Conservation (phyloP, 2,797 vertebrate species). For the Chiloscyllium punctatum region DNA sequence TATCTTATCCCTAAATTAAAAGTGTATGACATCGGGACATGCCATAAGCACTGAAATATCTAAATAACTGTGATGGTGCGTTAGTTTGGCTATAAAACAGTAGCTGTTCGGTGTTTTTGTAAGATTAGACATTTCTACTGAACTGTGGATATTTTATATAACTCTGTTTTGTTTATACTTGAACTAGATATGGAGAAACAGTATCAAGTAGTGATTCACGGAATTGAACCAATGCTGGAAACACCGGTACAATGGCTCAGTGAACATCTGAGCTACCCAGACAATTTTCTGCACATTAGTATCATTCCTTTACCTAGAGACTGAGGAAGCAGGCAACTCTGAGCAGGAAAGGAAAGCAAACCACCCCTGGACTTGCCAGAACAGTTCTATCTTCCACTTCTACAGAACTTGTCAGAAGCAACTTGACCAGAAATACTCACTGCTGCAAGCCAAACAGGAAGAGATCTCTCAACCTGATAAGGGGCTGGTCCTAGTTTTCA, state of each 20-base stretch:
- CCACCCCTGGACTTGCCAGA: slow-evolving; percentile 46
- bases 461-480: slow-evolving; percentile 56
- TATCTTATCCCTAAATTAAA: background rate
- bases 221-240: slow-evolving; percentile 92
- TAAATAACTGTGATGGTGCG: background rate
- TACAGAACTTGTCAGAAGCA: slow-evolving; percentile 48
- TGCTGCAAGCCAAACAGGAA: slow-evolving; percentile 59
- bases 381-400: slow-evolving; percentile 51
- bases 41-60: background rate
- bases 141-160: background rate
- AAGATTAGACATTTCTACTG: background rate
- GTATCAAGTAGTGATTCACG: slow-evolving; percentile 89
- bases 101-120: background rate
- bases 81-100: background rate
- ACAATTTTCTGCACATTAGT: slow-evolving; percentile 98
- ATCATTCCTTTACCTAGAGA: slow-evolving; percentile 75
- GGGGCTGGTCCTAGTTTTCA: slow-evolving; percentile 54
- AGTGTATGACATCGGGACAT: background rate
- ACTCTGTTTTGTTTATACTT: slow-evolving; percentile 34
- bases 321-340: slow-evolving; percentile 56
- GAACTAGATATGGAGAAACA: slow-evolving; percentile 76
- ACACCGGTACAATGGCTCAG: slow-evolving; percentile 96
- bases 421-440: slow-evolving; percentile 55
- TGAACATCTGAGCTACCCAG: slow-evolving; percentile 95
- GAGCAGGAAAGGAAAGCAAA: background rate